These are phyloP conservation scores for Metopia argyrocephala DNA, from an alignment of 2,888 invertebrate genomes.

Conservation along the genomic window DNA sequence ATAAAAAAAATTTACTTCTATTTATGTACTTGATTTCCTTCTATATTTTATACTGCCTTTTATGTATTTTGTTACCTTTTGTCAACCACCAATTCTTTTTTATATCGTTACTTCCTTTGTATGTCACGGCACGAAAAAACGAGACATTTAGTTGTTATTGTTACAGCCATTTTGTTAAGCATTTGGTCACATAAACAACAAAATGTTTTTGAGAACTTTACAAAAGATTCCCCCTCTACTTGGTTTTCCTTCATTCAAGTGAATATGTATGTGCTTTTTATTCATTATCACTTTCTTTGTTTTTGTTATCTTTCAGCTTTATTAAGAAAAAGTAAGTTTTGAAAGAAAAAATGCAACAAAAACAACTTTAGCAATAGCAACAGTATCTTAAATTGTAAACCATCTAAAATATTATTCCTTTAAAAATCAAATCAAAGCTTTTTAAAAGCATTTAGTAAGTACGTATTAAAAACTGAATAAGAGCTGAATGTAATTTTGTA, in stretches of 20 bases:
- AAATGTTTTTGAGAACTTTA: background rate
- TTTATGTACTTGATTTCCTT: background rate
- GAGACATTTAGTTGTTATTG: background rate
- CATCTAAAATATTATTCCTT: too few species aligned
- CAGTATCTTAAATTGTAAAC: background rate
- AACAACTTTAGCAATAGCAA: background rate
- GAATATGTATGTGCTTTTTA: background rate
- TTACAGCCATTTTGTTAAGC: background rate
- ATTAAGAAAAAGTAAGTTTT: background rate
- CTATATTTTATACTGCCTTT: background rate
- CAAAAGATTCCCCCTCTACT: too few species aligned
- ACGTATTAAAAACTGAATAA: too few species aligned
- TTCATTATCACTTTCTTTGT: background rate
- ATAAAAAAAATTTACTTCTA: background rate
- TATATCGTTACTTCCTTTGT: background rate
- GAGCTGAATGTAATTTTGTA: too few species aligned
- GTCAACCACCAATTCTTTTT: background rate
- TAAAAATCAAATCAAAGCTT: too few species aligned
- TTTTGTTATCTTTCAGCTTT: background rate
- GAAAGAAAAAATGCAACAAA: background rate
- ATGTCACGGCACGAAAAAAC: background rate
- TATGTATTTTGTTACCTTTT: background rate
- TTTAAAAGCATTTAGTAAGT: too few species aligned
- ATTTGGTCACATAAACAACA: conserved; percentile 8
- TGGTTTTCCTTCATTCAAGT: too few species aligned